These are phyloP conservation scores for Ceyx margarethae DNA, from an alignment of 2,113 vertebrate species.

Conservation along the genomic window DNA sequence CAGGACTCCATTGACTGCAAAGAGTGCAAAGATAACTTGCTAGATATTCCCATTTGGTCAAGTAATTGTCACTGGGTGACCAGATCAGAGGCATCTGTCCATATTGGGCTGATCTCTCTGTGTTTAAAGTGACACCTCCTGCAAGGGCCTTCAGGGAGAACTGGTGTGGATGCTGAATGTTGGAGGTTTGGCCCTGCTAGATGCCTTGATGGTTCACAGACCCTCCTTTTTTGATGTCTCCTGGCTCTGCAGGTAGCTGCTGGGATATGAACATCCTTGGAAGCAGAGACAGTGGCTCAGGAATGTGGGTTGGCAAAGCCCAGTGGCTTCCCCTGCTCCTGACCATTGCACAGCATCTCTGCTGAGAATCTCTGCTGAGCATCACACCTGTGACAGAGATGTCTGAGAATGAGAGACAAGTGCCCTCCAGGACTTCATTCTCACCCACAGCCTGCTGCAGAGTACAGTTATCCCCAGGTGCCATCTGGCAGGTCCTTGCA, in stretches of 20 bases:
- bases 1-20: not conserved
- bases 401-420: not conserved
- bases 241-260: not conserved
- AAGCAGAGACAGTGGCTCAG: not conserved
- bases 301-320: not conserved
- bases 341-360: not conserved
- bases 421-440: not conserved
- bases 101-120: fast-evolving
- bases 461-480: not conserved
- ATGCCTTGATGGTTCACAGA: not conserved
- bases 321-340: not conserved
- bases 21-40: not conserved
- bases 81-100: not conserved
- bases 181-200: not conserved
- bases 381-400: not conserved
- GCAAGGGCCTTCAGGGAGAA: not conserved
- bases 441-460: not conserved
- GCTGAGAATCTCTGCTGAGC: not conserved
- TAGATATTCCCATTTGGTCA: not conserved
- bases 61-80: not conserved
- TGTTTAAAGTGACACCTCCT: not conserved
- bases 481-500: not conserved
- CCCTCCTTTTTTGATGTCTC: not conserved
- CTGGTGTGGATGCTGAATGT: not conserved
- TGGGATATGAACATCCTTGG: not conserved